Evolutionary conservation across 2,797 vertebrate species (phyloP).

Genomic region (Paguma larvata): DNA sequence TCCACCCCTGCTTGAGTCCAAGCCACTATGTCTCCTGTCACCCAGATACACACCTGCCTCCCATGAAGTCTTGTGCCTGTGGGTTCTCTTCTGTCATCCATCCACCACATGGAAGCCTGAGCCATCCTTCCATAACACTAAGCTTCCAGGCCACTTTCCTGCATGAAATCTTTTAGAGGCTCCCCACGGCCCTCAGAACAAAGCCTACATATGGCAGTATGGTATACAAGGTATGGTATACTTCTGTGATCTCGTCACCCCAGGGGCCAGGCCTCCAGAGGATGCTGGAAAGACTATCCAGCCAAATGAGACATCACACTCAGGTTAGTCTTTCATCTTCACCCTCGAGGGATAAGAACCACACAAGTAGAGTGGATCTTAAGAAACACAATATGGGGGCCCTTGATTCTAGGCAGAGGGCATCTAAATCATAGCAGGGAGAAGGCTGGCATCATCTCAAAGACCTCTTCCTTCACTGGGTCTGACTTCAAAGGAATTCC

Average conservation of each 20-base stretch:
- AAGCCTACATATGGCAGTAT: neutral
- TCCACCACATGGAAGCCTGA: neutral
- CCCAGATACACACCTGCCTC: neutral
- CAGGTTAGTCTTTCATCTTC: neutral
- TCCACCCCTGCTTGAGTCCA: neutral
- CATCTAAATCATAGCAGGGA: neutral
- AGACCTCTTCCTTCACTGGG: neutral
- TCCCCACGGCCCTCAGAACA: neutral
- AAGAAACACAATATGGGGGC: neutral
- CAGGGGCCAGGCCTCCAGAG: neutral
- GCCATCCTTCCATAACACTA: neutral
- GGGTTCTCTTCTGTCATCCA: neutral
- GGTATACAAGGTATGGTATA: neutral
- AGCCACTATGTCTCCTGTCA: neutral
- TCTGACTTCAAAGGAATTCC: slow-evolving; percentile 38
- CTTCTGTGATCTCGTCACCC: neutral
- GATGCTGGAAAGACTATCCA: neutral
- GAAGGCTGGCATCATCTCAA: neutral
- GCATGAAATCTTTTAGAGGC: neutral
- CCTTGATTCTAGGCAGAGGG: neutral
- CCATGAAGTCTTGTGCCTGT: neutral
- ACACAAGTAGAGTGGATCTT: neutral
- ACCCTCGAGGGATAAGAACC: neutral
- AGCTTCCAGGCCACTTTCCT: neutral
- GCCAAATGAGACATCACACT: neutral